A percentile compares a stretch with the other conserved stretches of the same genome.
Evolutionary conservation across 2,113 vertebrate genomes (phyloP).

Genomic region (Ctenomys sociabilis): DNA sequence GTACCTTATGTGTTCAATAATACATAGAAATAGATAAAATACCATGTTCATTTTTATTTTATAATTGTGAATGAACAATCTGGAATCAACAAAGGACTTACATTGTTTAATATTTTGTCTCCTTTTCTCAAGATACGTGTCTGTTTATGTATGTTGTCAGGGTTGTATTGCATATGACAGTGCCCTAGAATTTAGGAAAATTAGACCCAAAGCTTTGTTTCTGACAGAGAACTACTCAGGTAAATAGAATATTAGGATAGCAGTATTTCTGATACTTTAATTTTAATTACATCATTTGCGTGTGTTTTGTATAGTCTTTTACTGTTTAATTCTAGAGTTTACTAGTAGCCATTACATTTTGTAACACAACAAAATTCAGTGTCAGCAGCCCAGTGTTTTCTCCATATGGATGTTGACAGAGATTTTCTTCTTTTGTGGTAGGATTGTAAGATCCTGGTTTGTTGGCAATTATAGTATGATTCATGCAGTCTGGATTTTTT

Average conservation of each 20-base stretch:
- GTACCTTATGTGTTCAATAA: background rate
- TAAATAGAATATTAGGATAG: background rate
- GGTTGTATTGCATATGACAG: background rate
- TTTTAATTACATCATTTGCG: background rate
- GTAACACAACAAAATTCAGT: background rate
- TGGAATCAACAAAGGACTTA: background rate
- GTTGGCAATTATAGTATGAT: slow-evolving; percentile 46
- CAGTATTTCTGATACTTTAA: background rate
- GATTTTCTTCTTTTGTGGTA: slow-evolving; percentile 6
- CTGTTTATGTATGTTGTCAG: background rate
- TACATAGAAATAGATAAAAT: background rate
- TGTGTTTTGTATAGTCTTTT: background rate
- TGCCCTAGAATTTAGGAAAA: slow-evolving; percentile 1
- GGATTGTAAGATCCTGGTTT: background rate
- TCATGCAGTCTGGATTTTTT: background rate
- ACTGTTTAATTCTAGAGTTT: background rate
- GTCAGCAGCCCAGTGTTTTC: background rate
- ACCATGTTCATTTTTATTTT: background rate
- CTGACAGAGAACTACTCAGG: background rate
- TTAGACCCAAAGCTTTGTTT: background rate
- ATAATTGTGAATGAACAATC: background rate
- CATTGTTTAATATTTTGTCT: background rate
- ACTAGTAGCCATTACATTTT: background rate
- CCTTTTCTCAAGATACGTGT: background rate
- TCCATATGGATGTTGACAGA: background rate